Base-by-base conservation (phyloP, 1,140 invertebrate genomes). In the Andricus grossulariae region DNA sequence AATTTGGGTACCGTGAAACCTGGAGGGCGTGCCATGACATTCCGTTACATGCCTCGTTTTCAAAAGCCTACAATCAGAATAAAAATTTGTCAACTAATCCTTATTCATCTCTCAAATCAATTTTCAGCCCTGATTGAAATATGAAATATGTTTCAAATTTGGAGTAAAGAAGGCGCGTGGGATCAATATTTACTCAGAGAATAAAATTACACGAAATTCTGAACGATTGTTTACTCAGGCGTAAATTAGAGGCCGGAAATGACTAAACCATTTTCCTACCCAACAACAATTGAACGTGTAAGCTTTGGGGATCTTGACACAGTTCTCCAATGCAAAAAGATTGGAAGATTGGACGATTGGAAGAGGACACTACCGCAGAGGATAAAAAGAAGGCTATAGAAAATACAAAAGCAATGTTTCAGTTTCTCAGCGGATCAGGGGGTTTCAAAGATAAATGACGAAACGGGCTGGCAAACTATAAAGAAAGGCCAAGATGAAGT, bases 1-100 rank as follows among this genome's bases (percentile, higher is more conserved):
- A 82, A 83, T 83, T 83, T 77, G 85, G 85, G 82, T 85, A 86
- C 84, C 87, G 88, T 85, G 86, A 87, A 89, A 84, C 80, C 77
- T 78, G 85, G 83, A 89, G 85, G 88, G 83, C 87, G 85, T 84
- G 81, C 78, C 85, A 83, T 82, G 81, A 86, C 82, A 78, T 71
- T 74, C 81, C 81, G 82, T 78, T 73, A 79, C 60, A 78, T 80
- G 78, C 79, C 81, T 81, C 77, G 79, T 80, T 82, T 81, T 77
- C 73, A 21, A 13, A 32, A 72, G 3, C n/a, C 50, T 45, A 8
- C 19, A 57, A 57, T 57, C 19, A 25, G 7, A 52, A 52, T 2
- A 16, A 52, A 4, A 52, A 52, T 45, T 45, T 45, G 39, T 45
- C 39, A 45, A 7, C 39, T 45, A 45, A 45, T 45, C 6, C 39